phyloP scores from a whole-genome alignment of 2,113 vertebrate species.

The Fukomys damarensis region DNA sequence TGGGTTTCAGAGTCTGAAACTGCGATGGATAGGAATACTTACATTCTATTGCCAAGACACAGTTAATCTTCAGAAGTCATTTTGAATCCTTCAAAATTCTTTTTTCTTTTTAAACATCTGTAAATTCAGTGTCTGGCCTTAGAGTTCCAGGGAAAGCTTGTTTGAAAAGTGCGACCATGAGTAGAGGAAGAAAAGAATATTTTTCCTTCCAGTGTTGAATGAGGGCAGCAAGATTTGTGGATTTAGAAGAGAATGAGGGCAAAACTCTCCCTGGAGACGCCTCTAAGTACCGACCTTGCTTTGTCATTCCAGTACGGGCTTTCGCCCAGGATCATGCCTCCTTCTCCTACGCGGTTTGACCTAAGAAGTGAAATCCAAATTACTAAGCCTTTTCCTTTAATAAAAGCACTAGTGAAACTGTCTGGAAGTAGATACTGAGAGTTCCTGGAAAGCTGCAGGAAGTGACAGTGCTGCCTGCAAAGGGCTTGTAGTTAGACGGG shows the following conservation, averaged over 20 bases:
- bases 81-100: background rate
- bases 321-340: background rate
- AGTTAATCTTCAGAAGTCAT: slow-evolving; percentile 1
- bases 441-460: slow-evolving; percentile 33
- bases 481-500: background rate
- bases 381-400: slow-evolving; percentile 60
- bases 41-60: no score
- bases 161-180: slow-evolving; percentile 28
- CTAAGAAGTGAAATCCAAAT: slow-evolving; percentile 57
- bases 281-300: background rate
- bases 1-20: no score
- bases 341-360: slow-evolving; percentile 28
- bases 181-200: background rate
- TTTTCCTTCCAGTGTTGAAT: background rate
- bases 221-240: background rate
- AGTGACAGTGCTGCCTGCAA: background rate
- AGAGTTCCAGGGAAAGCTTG: slow-evolving; percentile 9
- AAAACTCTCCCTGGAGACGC: background rate
- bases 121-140: background rate
- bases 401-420: slow-evolving; percentile 53
- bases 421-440: background rate
- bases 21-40: no score
- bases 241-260: slow-evolving; percentile 49
- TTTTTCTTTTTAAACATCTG: background rate
- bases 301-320: background rate